These are phyloP conservation scores for Epizoanthus fatuus DNA, from an alignment of 92 coral and sea anemone species.

Conservation along the genomic window DNA sequence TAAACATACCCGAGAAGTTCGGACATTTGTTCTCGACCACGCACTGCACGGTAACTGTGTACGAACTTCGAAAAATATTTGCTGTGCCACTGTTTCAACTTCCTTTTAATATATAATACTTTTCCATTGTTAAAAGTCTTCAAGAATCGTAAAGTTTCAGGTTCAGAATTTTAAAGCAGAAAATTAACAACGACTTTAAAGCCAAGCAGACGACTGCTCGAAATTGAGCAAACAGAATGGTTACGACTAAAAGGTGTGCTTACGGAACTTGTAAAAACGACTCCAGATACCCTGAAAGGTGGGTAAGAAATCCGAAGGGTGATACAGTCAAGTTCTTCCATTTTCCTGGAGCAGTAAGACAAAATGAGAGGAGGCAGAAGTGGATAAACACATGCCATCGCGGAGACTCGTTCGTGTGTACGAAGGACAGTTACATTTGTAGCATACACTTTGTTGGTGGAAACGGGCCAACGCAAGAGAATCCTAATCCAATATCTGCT, in stretches of 20 bases:
- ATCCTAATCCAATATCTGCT: slow-evolving; percentile 65
- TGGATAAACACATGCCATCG: slow-evolving; percentile 67
- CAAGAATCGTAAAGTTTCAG: slow-evolving; percentile 2
- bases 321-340: slow-evolving; percentile 33
- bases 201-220: slow-evolving; percentile 11
- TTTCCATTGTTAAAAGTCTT: slow-evolving; percentile 33
- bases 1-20: slow-evolving; percentile 23
- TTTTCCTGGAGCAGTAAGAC: slow-evolving; percentile 69
- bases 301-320: slow-evolving; percentile 39
- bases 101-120: slow-evolving; percentile 12
- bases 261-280: slow-evolving; percentile 70
- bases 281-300: slow-evolving; percentile 46
- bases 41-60: slow-evolving; percentile 34
- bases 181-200: slow-evolving; percentile 34
- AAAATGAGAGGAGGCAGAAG: slow-evolving; percentile 65
- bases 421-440: slow-evolving; percentile 67
- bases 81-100: slow-evolving; percentile 29
- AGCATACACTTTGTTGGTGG: slow-evolving; percentile 61
- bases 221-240: slow-evolving; percentile 51
- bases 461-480: slow-evolving; percentile 65
- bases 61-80: slow-evolving; percentile 29
- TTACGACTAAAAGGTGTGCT: slow-evolving; percentile 60
- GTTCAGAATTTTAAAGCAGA: slow-evolving; percentile 33
- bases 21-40: slow-evolving; percentile 25
- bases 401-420: slow-evolving; percentile 53